Percentiles rank a stretch among this genome's conserved stretches.
Conservation (phyloP, 2,113 vertebrate genomes). For the Plecturocebus donacophilus region DNA sequence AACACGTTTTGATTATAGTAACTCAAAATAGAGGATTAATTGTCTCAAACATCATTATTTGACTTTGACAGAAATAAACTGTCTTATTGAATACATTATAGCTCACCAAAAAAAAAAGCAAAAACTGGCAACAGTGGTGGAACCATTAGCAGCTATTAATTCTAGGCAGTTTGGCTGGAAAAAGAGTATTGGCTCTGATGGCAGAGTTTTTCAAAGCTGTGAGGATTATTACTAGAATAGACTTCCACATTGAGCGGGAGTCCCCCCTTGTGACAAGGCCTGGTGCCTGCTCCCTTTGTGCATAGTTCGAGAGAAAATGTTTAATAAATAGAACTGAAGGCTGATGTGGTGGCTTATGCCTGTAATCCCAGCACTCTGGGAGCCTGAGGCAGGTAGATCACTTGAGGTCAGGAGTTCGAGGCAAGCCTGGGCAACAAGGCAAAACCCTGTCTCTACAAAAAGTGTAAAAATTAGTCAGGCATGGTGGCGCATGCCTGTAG, state of each 20-base stretch:
- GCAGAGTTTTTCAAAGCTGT: background rate
- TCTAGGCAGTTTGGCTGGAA: background rate
- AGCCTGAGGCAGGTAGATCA: too few species aligned
- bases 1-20: background rate
- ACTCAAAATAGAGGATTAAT: background rate
- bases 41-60: background rate
- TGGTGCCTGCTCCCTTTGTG: background rate
- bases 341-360: too few species aligned
- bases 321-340: background rate
- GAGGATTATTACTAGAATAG: background rate
- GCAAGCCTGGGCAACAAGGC: too few species aligned
- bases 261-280: background rate
- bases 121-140: background rate
- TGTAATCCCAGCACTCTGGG: too few species aligned
- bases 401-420: too few species aligned
- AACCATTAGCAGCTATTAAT: background rate
- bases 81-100: background rate
- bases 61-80: conserved; percentile 34
- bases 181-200: background rate
- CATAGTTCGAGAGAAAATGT: background rate
- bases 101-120: background rate
- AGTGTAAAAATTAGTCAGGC: too few species aligned
- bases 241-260: background rate
- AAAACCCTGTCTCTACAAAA: too few species aligned
- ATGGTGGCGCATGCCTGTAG: too few species aligned